Percentiles rank a stretch among this genome's conserved stretches.
Evolutionary conservation across 2,888 invertebrate genomes (phyloP).

Genomic region (Eudasyphora cyanicolor): DNA sequence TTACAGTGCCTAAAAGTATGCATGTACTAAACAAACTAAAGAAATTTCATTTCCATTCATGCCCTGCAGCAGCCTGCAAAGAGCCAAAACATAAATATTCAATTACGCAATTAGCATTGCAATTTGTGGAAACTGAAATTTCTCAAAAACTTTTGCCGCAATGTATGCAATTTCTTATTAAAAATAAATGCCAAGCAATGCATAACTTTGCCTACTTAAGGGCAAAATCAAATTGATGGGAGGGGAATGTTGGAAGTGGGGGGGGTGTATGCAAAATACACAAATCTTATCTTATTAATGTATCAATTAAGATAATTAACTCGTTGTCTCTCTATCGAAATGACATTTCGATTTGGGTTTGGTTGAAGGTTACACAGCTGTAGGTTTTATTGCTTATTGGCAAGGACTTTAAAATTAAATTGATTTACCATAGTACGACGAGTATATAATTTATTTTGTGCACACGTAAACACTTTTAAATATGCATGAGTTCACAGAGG

Average conservation of each 20-base stretch:
- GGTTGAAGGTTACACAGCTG: neutral
- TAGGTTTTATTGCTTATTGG: neutral
- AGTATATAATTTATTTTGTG: neutral
- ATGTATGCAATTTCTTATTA: neutral
- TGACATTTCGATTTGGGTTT: neutral
- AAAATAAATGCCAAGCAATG: neutral
- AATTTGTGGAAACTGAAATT: neutral
- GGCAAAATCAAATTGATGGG: neutral
- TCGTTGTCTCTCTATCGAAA: neutral
- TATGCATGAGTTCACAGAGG: neutral
- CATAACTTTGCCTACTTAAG: neutral
- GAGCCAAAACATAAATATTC: neutral
- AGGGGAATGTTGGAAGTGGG: neutral
- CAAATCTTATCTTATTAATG: neutral
- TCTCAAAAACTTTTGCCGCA: constrained; percentile 7
- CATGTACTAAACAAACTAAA: too few species aligned
- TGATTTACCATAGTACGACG: neutral
- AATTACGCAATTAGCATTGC: neutral
- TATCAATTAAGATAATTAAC: neutral
- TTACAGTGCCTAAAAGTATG: too few species aligned
- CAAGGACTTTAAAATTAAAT: neutral
- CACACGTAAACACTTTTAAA: neutral
- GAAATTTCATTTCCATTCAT: neutral
- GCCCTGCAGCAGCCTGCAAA: neutral
- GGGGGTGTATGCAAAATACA: neutral